A percentile compares a stretch with the other conserved stretches of the same genome.
Conservation (phyloP, 30 jellyfish, hydroid and myxozoan genomes). For the Aurelia aurita region DNA sequence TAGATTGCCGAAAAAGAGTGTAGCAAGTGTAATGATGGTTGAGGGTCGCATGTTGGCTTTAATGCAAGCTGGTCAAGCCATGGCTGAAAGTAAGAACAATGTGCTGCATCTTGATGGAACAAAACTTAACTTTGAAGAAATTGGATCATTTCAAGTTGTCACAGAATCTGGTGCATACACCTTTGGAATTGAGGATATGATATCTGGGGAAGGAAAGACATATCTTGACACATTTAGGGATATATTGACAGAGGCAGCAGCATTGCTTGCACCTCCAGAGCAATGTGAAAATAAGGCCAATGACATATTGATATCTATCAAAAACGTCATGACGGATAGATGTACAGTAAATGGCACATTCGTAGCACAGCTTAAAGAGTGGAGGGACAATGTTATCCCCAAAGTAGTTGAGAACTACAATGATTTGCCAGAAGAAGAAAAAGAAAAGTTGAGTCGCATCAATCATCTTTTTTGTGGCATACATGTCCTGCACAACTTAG, state of each 20-base stretch:
- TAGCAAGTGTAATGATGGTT: constrained; percentile 26
- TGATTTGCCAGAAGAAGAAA: constrained; percentile 29
- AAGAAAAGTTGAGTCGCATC: neutral
- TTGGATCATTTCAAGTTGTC: constrained; percentile 25
- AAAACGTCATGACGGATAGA: constrained; percentile 20
- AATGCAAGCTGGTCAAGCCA: constrained; percentile 17
- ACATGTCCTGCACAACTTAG: constrained; percentile 49
- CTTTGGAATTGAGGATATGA: constrained; percentile 9
- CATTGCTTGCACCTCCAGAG: constrained; percentile 5
- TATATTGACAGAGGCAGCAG: constrained; percentile 14
- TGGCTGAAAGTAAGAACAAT: neutral
- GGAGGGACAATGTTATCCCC: constrained; percentile 30
- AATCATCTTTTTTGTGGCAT: constrained; percentile 47
- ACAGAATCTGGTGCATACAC: constrained; percentile 40
- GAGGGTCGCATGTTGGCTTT: constrained; percentile 6
- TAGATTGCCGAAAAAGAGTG: constrained; percentile 34
- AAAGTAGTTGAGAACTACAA: constrained; percentile 20
- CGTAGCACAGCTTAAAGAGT: neutral
- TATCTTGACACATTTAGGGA: constrained; percentile 1
- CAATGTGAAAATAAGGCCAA: neutral
- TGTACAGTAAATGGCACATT: constrained; percentile 1
- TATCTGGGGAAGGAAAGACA: constrained; percentile 19
- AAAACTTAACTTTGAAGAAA: constrained; percentile 35
- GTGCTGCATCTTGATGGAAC: constrained; percentile 47
- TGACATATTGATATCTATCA: neutral